These are phyloP conservation scores for Gymnothorax reevesii DNA, from an alignment of 2,797 vertebrate genomes.

Conservation along the genomic window DNA sequence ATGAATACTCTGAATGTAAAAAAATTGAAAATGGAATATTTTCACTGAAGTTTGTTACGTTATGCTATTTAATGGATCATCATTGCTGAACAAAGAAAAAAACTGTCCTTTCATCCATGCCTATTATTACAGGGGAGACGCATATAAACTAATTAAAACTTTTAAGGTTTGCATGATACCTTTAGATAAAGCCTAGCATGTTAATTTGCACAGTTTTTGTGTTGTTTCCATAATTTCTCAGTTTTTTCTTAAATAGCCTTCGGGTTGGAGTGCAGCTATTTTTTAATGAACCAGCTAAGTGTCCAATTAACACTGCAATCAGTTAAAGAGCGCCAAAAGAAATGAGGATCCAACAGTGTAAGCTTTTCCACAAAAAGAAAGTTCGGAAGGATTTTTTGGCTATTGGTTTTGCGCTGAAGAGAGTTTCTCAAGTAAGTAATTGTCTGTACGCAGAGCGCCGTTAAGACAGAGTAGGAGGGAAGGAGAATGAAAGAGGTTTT, in stretches of 20 bases:
- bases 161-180: neutral
- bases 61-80: neutral
- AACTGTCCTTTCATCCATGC: too few species aligned
- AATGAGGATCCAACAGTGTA: neutral
- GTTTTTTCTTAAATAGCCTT: neutral
- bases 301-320: neutral
- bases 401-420: neutral
- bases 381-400: neutral
- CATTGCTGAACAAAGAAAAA: neutral
- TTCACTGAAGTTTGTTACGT: neutral
- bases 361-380: neutral
- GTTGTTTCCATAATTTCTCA: neutral
- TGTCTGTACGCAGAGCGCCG: neutral
- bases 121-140: neutral
- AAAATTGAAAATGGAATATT: neutral
- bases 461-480: neutral
- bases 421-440: neutral
- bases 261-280: neutral
- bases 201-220: neutral
- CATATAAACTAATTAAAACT: neutral
- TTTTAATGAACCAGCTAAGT: neutral
- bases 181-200: neutral
- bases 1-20: neutral
- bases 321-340: neutral
- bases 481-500: neutral